phyloP scores from a whole-genome alignment of 2,888 invertebrate genomes.

The Diploptera punctata region DNA sequence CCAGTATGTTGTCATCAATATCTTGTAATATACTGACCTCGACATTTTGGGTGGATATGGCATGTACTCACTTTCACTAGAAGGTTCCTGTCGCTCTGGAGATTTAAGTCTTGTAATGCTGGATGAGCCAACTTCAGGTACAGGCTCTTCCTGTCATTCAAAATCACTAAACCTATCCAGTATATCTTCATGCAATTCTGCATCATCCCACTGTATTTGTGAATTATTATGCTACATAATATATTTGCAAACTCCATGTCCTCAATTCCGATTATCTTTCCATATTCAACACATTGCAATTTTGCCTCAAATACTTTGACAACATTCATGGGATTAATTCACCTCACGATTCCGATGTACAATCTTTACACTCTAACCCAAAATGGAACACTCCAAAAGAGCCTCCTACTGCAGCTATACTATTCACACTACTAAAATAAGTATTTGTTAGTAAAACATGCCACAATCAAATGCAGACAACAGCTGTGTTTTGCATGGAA shows the following conservation, averaged over 20 bases:
- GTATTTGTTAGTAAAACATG: not conserved
- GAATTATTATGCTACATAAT: no score
- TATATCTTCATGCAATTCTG: no score
- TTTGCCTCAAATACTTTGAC: no score
- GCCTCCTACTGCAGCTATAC: no score
- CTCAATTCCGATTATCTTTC: not conserved
- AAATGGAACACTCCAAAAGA: not conserved
- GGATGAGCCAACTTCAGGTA: conserved; percentile 5
- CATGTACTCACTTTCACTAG: not conserved
- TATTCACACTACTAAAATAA: not conserved
- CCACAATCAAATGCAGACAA: not conserved
- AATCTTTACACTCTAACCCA: not conserved
- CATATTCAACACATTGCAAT: not conserved
- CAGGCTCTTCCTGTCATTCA: not conserved
- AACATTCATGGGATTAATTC: no score
- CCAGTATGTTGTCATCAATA: conserved; percentile 14
- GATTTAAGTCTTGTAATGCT: conserved; percentile 13
- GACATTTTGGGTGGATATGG: not conserved
- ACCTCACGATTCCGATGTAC: not conserved
- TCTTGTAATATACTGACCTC: not conserved
- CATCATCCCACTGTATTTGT: no score
- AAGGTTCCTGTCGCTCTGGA: conserved; percentile 2
- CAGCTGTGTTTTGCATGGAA: no score
- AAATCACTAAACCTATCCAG: not conserved
- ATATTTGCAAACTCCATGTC: no score